phyloP scores from a whole-genome alignment of 2,113 vertebrate genomes.

The Antechinus flavipes region DNA sequence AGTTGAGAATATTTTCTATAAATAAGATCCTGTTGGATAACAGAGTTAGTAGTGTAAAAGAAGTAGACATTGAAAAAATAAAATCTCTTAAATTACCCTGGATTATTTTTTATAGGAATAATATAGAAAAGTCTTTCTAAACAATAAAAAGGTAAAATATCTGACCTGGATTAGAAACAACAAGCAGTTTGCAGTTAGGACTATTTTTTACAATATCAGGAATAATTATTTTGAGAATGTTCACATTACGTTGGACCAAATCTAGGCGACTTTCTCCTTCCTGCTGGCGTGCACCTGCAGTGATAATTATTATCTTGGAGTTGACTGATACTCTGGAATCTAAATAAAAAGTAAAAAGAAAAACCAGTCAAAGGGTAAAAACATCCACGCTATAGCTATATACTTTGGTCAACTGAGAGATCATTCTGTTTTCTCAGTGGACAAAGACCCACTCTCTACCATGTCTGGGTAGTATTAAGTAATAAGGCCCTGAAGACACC shows the following conservation, averaged over 20 bases:
- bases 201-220: slow-evolving; percentile 94
- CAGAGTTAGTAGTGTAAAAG: neutral
- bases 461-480: neutral
- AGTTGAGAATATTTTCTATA: neutral
- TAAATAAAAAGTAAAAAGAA: slow-evolving; percentile 77
- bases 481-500: neutral
- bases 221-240: slow-evolving; percentile 98
- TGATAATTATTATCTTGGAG: slow-evolving; percentile 96
- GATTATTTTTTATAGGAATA: neutral
- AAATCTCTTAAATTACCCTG: neutral
- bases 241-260: slow-evolving; percentile 96
- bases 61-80: neutral
- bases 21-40: neutral
- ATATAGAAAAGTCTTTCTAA: slow-evolving; percentile 15
- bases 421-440: neutral
- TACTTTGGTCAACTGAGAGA: slow-evolving; percentile 26
- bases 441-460: neutral
- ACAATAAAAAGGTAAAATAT: slow-evolving; percentile 10
- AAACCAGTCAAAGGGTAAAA: slow-evolving; percentile 26
- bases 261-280: slow-evolving; percentile 96
- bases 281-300: slow-evolving; percentile 95
- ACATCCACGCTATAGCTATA: neutral
- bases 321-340: slow-evolving; percentile 94
- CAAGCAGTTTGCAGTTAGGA: slow-evolving; percentile 94
- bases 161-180: slow-evolving; percentile 98